Conservation (phyloP, 92 coral and sea anemone genomes). For the Phenganax marumi region DNA sequence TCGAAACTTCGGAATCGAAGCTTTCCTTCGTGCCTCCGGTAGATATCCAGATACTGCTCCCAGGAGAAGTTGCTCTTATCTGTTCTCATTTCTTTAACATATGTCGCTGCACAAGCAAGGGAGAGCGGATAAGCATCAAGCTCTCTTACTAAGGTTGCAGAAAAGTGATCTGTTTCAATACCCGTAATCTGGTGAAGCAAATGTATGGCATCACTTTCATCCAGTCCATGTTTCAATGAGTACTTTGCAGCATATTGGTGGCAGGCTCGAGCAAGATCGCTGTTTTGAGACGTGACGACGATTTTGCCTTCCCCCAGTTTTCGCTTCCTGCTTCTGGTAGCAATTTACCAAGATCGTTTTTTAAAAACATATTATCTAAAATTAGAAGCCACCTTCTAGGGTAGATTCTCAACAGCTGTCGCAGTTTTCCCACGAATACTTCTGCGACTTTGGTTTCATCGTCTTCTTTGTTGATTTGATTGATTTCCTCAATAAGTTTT, state of each 20-base stretch:
- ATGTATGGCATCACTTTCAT: not conserved
- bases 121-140: not conserved
- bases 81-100: conserved; percentile 1
- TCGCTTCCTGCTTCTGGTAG: conserved; percentile 76
- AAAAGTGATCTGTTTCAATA: not conserved
- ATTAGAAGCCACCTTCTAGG: conserved; percentile 68
- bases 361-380: conserved; percentile 75
- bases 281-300: conserved; percentile 14
- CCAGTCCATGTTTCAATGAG: conserved; percentile 16
- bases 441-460: conserved; percentile 31
- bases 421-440: conserved; percentile 50
- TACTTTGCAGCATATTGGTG: not conserved
- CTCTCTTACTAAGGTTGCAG: not conserved
- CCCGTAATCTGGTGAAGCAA: conserved; percentile 18
- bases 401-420: conserved; percentile 46
- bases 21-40: conserved; percentile 59
- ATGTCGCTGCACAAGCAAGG: conserved; percentile 20
- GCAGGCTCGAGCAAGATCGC: conserved; percentile 10
- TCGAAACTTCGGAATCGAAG: too few species aligned
- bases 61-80: conserved; percentile 79
- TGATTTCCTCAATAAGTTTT: conserved; percentile 32
- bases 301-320: conserved; percentile 77
- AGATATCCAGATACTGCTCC: conserved; percentile 55
- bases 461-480: conserved; percentile 28
- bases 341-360: conserved; percentile 64